Conservation (phyloP, 2,797 vertebrate species). For the Furcifer pardalis region DNA sequence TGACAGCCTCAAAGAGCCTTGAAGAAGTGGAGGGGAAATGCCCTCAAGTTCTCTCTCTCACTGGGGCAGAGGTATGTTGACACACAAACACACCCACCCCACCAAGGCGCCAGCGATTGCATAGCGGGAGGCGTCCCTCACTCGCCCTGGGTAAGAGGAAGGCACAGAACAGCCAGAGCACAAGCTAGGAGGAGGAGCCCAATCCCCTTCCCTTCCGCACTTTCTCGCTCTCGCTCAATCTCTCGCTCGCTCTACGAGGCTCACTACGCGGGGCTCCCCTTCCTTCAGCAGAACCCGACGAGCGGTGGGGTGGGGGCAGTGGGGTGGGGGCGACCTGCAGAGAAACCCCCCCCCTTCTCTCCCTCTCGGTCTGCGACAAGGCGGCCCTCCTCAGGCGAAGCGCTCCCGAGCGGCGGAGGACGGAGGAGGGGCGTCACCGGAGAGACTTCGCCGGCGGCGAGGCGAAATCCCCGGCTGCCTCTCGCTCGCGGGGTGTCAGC, state of each 20-base stretch:
- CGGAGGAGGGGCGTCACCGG: neutral
- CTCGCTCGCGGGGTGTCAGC: neutral
- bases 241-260: no score
- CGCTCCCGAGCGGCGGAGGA: neutral
- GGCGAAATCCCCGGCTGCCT: neutral
- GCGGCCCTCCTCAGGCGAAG: neutral
- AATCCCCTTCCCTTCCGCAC: no score
- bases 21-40: neutral
- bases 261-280: no score
- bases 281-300: no score
- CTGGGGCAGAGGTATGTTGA: neutral
- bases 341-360: no score
- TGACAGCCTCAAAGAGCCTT: no score
- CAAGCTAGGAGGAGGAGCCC: neutral
- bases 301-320: no score
- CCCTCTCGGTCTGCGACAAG: neutral
- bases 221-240: no score
- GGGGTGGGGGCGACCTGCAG: neutral
- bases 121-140: neutral
- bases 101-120: no score
- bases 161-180: conserved; percentile 21
- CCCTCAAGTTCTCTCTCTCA: neutral
- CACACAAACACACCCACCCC: neutral
- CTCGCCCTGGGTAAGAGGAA: neutral
- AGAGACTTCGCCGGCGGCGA: no score